phyloP scores from a whole-genome alignment of 2,797 vertebrate species.

The Phoxinus dragarum region DNA sequence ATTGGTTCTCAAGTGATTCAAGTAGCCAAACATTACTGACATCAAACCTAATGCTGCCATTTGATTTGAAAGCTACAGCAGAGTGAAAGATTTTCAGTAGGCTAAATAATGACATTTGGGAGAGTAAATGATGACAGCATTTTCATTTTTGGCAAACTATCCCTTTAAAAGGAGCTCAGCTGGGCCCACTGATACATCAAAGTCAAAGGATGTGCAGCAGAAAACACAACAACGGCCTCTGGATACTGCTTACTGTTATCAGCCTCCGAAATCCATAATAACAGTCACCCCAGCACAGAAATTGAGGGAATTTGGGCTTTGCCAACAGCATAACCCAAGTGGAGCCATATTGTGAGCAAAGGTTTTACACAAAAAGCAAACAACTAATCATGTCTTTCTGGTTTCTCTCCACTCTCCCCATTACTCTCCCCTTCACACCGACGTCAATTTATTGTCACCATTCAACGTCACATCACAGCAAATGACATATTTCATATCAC shows the following conservation, averaged over 20 bases:
- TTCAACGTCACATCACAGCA: conserved; percentile 72
- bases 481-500: conserved; percentile 74
- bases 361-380: conserved; percentile 43
- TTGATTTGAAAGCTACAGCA: neutral
- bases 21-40: neutral
- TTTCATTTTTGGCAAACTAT: neutral
- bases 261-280: conserved; percentile 23
- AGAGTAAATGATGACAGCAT: neutral
- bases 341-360: conserved; percentile 28
- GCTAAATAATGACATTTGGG: neutral
- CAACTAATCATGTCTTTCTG: conserved; percentile 53
- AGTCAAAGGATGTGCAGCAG: conserved; percentile 22
- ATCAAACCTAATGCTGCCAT: neutral
- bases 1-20: neutral
- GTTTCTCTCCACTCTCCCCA: conserved; percentile 44
- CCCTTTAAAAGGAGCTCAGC: conserved; percentile 33
- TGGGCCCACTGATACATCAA: conserved; percentile 21
- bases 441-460: conserved; percentile 68
- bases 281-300: conserved; percentile 6
- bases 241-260: conserved; percentile 12
- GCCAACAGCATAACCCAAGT: conserved; percentile 7
- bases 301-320: conserved; percentile 13
- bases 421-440: conserved; percentile 44
- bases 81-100: neutral
- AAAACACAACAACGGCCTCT: neutral